Percentiles rank a stretch among this genome's conserved stretches.
Evolutionary conservation across 2,113 vertebrate species (phyloP).

Genomic region (Lepidothrix coronata): DNA sequence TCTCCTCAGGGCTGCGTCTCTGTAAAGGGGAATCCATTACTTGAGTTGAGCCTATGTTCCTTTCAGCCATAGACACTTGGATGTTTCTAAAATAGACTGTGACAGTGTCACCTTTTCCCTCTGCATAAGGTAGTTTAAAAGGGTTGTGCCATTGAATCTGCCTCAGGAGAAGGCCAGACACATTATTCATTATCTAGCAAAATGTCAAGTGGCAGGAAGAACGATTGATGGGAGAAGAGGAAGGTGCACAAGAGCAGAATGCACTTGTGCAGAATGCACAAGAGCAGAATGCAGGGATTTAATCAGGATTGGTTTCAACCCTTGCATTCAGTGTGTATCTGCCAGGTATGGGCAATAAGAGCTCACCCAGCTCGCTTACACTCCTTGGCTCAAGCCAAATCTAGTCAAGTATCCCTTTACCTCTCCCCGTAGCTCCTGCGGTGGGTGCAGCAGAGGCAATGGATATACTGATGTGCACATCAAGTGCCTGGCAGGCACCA

Average conservation of each 20-base stretch:
- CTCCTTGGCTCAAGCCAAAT: neutral
- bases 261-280: too few relatives aligned
- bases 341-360: neutral
- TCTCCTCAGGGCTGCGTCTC: neutral
- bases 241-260: neutral
- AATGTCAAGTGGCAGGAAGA: neutral
- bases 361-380: neutral
- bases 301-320: neutral
- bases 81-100: neutral
- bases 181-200: neutral
- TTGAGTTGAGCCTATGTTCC: neutral
- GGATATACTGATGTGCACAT: rapidly evolving
- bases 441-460: neutral
- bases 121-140: neutral
- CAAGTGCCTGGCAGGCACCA: neutral
- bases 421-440: neutral
- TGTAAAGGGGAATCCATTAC: neutral
- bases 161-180: neutral
- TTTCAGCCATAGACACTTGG: neutral
- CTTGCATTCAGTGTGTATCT: neutral
- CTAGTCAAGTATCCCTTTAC: rapidly evolving
- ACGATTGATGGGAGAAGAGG: neutral
- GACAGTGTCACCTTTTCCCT: neutral
- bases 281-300: neutral
- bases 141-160: neutral